Percentiles rank a stretch among this genome's conserved stretches.
Conservation (phyloP, 2,888 invertebrate species). For the Amorpha juglandis region DNA sequence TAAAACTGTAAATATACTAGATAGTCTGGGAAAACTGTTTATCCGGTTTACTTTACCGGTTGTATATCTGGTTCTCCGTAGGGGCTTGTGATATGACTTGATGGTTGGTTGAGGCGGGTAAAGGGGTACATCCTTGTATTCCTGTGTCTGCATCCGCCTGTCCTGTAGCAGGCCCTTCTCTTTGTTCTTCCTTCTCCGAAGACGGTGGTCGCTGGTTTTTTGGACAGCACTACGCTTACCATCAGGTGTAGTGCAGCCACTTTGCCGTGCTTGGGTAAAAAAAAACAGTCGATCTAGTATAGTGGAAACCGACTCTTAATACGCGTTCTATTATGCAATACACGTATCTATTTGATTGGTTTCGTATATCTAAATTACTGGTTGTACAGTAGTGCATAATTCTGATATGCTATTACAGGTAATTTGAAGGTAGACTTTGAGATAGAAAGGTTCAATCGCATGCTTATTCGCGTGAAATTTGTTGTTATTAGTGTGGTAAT, state of each 20-base stretch:
- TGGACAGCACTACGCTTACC: no score
- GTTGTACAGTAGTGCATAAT: not conserved
- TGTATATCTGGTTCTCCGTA: no score
- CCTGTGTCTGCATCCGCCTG: no score
- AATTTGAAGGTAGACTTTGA: slow-evolving; percentile 2
- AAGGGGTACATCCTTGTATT: no score
- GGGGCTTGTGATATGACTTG: no score
- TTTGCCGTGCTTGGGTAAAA: no score
- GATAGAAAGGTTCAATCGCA: slow-evolving; percentile 4
- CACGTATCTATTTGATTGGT: slow-evolving; percentile 23
- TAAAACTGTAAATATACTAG: not conserved
- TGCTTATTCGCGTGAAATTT: not conserved
- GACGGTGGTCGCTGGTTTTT: no score
- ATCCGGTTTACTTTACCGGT: no score
- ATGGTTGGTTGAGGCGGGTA: no score
- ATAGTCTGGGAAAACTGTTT: not conserved
- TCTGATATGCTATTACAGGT: slow-evolving; percentile 13
- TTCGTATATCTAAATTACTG: slow-evolving; percentile 25
- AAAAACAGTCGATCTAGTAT: not conserved
- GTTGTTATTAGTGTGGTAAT: not conserved
- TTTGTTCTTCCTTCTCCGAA: no score
- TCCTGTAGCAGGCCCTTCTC: no score
- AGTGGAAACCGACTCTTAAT: not conserved
- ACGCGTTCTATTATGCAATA: slow-evolving; percentile 7
- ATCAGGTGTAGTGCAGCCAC: no score